Evolutionary conservation across 2,888 invertebrate genomes (phyloP).

Genomic region (Orthosia gracilis): DNA sequence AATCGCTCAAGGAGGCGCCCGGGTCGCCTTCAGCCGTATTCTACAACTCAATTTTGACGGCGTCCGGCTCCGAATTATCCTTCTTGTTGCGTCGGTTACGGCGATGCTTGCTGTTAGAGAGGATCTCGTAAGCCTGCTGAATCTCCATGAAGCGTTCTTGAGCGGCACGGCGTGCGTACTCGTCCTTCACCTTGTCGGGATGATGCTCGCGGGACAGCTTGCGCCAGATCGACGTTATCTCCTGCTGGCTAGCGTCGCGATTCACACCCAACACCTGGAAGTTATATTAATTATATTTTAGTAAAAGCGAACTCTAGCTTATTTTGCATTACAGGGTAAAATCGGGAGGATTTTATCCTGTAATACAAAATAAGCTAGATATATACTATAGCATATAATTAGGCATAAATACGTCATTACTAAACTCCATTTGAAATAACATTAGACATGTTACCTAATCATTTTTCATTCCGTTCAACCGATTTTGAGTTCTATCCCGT

Average conservation of each 20-base stretch:
- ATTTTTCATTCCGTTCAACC: no score
- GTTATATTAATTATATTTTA: not conserved
- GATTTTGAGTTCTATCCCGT: no score
- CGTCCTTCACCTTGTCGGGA: conserved; percentile 97
- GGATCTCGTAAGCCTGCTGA: conserved; percentile 97
- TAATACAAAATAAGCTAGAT: no score
- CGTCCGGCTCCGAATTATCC: conserved; percentile 87
- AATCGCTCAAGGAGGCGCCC: conserved; percentile 35
- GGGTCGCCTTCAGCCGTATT: conserved; percentile 3
- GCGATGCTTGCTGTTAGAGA: conserved; percentile 95
- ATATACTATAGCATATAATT: no score
- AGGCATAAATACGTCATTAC: no score
- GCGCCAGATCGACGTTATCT: conserved; percentile 96
- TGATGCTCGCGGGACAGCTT: conserved; percentile 96
- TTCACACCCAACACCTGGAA: conserved; percentile 94
- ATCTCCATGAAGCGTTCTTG: conserved; percentile 98
- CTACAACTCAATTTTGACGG: conserved; percentile 65
- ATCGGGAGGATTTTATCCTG: no score
- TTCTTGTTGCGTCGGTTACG: conserved; percentile 94
- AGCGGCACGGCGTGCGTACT: conserved; percentile 92
- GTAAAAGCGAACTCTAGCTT: no score
- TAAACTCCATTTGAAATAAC: no score
- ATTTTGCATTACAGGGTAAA: no score
- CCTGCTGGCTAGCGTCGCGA: conserved; percentile 95
- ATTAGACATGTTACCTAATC: no score